Evolutionary conservation across 2,888 invertebrate species (phyloP).

Genomic region (Ochropleura leucogaster): DNA sequence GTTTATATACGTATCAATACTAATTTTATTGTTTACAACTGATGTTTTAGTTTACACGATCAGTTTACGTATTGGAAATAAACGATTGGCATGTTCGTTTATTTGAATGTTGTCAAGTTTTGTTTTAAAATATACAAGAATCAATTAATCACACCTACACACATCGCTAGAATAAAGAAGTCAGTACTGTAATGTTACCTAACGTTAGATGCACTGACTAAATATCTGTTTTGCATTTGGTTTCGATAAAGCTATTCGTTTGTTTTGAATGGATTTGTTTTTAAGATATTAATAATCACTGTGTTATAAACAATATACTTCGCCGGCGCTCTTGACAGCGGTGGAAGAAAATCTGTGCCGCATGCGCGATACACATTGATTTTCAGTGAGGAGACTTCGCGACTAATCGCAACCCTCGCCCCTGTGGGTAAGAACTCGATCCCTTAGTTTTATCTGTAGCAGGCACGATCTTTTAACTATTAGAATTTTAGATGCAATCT

Average conservation of each 20-base stretch:
- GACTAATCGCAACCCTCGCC: not conserved
- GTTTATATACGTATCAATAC: conserved; percentile 21
- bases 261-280: conserved; percentile 57
- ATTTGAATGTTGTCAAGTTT: conserved; percentile 6
- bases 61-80: conserved; percentile 11
- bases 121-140: conserved; percentile 31
- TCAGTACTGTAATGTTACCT: conserved; percentile 5
- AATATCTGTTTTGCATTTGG: conserved; percentile 3
- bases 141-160: conserved; percentile 51
- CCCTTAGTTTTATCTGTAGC: conserved; percentile 17
- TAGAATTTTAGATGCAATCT: not conserved
- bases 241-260: conserved; percentile 23
- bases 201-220: conserved; percentile 1
- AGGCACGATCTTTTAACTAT: not conserved
- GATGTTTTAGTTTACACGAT: not conserved
- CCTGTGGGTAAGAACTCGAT: conserved; percentile 2
- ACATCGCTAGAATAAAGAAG: conserved; percentile 5
- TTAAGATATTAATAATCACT: conserved; percentile 43
- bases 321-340: conserved; percentile 77
- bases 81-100: conserved; percentile 28
- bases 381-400: conserved; percentile 77
- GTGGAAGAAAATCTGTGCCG: conserved; percentile 69
- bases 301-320: conserved; percentile 70
- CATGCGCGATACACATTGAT: conserved; percentile 85
- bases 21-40: conserved; percentile 25